A percentile compares a stretch with the other conserved stretches of the same genome.
phyloP scores from a whole-genome alignment of 64 coral and sea anemone genomes.

The Porites australiensis region DNA sequence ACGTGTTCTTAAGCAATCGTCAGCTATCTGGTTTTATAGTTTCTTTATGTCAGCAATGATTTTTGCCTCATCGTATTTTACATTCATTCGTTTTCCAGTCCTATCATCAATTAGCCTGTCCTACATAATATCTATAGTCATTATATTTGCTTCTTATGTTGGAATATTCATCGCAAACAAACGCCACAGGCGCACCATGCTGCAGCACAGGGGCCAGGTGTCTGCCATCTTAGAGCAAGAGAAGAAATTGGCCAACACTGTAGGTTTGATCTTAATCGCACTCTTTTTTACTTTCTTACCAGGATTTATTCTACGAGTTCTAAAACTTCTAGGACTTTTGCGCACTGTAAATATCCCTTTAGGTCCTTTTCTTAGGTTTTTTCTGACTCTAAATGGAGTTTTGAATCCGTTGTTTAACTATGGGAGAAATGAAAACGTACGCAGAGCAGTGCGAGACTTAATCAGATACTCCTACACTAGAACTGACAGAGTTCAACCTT shows the following conservation, averaged over 20 bases:
- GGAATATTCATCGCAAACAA: neutral
- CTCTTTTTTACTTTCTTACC: neutral
- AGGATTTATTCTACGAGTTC: neutral
- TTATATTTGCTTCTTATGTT: neutral
- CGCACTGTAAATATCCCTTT: neutral
- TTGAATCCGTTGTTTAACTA: neutral
- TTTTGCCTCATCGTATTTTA: neutral
- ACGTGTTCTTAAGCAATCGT: neutral
- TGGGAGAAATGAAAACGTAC: neutral
- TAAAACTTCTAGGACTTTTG: neutral
- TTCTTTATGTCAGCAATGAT: neutral
- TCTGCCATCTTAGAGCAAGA: neutral
- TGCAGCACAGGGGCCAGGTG: neutral
- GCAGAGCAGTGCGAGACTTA: neutral
- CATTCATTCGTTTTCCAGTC: neutral
- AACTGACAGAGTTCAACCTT: neutral
- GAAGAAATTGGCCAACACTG: slow-evolving; percentile 19
- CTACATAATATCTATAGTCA: neutral
- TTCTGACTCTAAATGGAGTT: neutral
- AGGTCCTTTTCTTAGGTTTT: neutral
- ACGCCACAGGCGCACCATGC: neutral
- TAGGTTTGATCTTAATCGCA: neutral
- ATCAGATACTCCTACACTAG: neutral
- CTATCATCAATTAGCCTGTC: neutral
- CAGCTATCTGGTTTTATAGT: neutral